These are phyloP conservation scores for Eumacrocentrus americanus DNA, from an alignment of 2,888 invertebrate species.

Conservation along the genomic window DNA sequence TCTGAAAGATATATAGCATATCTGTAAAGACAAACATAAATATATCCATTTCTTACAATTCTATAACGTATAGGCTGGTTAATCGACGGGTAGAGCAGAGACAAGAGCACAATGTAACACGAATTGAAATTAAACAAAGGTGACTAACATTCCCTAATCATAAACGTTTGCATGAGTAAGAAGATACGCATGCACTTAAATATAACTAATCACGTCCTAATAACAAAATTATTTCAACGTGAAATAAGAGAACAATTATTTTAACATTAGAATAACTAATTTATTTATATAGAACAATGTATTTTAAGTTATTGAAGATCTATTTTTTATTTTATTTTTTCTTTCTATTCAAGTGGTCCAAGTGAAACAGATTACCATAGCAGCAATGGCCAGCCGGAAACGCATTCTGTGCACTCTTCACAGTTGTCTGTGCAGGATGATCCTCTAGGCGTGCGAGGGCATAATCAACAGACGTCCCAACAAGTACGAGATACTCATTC, in stretches of 20 bases:
- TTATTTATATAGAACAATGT: no score
- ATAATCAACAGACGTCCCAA: slow-evolving; percentile 73
- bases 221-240: no score
- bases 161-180: slow-evolving; percentile 6
- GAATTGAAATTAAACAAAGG: slow-evolving; percentile 73
- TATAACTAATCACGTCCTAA: no score
- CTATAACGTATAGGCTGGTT: slow-evolving; percentile 66
- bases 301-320: no score
- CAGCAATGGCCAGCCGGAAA: slow-evolving; percentile 71
- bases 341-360: slow-evolving; percentile 58
- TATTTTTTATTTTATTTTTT: slow-evolving; percentile 22
- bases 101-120: slow-evolving; percentile 72
- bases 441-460: slow-evolving; percentile 68
- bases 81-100: slow-evolving; percentile 72
- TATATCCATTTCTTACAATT: slow-evolving; percentile 34
- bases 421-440: slow-evolving; percentile 62
- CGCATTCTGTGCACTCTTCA: slow-evolving; percentile 68
- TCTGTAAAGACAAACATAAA: slow-evolving; percentile 1
- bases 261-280: no score
- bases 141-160: slow-evolving; percentile 52
- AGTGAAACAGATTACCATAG: slow-evolving; percentile 64
- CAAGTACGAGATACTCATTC: no score
- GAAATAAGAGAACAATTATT: no score
- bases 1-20: not conserved
- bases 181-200: slow-evolving; percentile 16